Base-by-base conservation (phyloP, 2,888 invertebrate species). In the Mechanitis mazaeus region DNA sequence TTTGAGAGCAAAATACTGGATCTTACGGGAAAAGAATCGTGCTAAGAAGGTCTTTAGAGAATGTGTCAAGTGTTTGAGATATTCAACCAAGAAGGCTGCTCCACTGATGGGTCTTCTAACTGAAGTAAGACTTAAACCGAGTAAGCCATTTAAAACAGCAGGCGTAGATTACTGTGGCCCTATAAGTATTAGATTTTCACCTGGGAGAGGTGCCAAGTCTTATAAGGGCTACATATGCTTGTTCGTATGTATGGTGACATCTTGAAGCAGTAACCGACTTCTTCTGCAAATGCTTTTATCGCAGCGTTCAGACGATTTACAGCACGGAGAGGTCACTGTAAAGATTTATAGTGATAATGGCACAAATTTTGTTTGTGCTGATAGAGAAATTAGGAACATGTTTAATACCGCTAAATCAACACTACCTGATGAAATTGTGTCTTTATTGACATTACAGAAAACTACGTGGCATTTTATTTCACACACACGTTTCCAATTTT, bases 261-360 rank as follows among this genome's bases (percentile, higher is more conserved):
- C 6, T 69, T 3, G 66, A 67, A 54, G 59, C 47, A 11, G 66
- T 68, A 9, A 60, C 47, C 11, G 68, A 68, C 9, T 31, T 68
- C 54, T 62, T 62, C 66, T 0, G 12, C 64, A 28, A 53, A 60
- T 20, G 67, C 61, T 2, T 72, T 70, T 54, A n/a, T 69, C 7
- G 65, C 66, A 4, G 70, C 69, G 0, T 70, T 66, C 38, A 64
- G 63, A 55, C 57, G 71, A 5, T 69, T 73, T 56, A 63, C 68
- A 1, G 55, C 71, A 0, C 45, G 71, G 33, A 61, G 72, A 31
- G 72, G 71, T n/a, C 62, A 56, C 28, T 67, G 66, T 50, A 54
- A 56, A 3, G 66, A 71, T 0, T 1, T 72, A 0, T 66, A 72
- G 71, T 45, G 71, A 74, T 45, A 71, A 74, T 50, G 70, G 68